Evolutionary conservation across 2,797 vertebrate species (phyloP).

Genomic region (Pantherophis alleghaniensis): DNA sequence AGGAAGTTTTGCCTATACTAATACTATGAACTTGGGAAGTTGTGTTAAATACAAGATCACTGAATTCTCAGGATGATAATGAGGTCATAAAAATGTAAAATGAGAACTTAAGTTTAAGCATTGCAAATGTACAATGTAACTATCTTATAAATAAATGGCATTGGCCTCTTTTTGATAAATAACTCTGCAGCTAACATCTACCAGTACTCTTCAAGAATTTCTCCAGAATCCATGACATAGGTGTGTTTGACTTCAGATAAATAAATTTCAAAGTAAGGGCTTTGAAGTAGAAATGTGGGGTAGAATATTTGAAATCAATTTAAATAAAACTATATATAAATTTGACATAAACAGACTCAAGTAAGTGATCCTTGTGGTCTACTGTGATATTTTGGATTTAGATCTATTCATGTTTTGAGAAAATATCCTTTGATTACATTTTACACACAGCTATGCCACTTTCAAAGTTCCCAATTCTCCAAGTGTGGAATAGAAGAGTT

Average conservation of each 20-base stretch:
- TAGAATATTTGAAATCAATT: not conserved
- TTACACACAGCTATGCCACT: not conserved
- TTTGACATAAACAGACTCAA: not conserved
- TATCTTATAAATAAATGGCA: not conserved
- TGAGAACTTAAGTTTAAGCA: not conserved
- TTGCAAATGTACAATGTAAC: not conserved
- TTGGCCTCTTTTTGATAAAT: not conserved
- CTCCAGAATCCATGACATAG: not conserved
- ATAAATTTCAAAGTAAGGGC: not conserved
- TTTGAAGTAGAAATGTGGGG: not conserved
- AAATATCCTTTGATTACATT: not conserved
- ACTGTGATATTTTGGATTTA: not conserved
- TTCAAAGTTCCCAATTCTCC: not conserved
- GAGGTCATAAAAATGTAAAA: not conserved
- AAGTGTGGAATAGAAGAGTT: not conserved
- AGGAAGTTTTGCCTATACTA: not conserved
- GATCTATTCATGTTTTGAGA: not conserved
- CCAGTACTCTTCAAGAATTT: not conserved
- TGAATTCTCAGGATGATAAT: not conserved
- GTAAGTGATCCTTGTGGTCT: not conserved
- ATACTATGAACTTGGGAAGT: not conserved
- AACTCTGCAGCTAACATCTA: not conserved
- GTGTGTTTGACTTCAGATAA: not conserved
- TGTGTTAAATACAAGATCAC: not conserved
- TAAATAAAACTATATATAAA: not conserved